These are phyloP conservation scores for Heliocidaris erythrogramma DNA, from an alignment of 35 echinoderm and acorn worm genomes.

Conservation along the genomic window DNA sequence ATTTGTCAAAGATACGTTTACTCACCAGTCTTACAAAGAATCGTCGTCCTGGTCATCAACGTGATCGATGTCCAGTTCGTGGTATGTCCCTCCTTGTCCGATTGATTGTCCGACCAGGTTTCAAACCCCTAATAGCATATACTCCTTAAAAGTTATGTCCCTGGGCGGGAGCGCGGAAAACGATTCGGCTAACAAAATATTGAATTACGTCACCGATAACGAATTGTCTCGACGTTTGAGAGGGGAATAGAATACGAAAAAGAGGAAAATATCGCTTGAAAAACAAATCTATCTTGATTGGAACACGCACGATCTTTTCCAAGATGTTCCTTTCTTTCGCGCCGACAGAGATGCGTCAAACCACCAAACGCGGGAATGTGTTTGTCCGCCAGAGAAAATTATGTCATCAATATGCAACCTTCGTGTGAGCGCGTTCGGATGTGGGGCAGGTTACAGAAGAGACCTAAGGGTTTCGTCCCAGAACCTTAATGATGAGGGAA, in stretches of 20 bases:
- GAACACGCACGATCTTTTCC: neutral
- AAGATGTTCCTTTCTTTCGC: neutral
- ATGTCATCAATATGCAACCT: slow-evolving; percentile 13
- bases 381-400: neutral
- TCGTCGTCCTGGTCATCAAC: neutral
- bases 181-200: neutral
- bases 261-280: neutral
- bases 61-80: neutral
- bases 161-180: neutral
- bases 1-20: neutral
- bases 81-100: neutral
- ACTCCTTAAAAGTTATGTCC: neutral
- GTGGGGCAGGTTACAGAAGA: neutral
- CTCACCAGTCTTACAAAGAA: neutral
- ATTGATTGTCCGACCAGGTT: neutral
- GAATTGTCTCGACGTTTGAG: neutral
- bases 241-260: neutral
- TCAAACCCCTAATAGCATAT: neutral
- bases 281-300: slow-evolving; percentile 12
- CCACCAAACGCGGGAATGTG: neutral
- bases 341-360: neutral
- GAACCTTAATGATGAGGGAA: neutral
- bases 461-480: neutral
- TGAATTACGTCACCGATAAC: neutral
- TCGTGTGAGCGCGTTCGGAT: neutral